A percentile compares a stretch with the other conserved stretches of the same genome.
phyloP scores from a whole-genome alignment of 1,140 invertebrate genomes.

The Lithobius niger region DNA sequence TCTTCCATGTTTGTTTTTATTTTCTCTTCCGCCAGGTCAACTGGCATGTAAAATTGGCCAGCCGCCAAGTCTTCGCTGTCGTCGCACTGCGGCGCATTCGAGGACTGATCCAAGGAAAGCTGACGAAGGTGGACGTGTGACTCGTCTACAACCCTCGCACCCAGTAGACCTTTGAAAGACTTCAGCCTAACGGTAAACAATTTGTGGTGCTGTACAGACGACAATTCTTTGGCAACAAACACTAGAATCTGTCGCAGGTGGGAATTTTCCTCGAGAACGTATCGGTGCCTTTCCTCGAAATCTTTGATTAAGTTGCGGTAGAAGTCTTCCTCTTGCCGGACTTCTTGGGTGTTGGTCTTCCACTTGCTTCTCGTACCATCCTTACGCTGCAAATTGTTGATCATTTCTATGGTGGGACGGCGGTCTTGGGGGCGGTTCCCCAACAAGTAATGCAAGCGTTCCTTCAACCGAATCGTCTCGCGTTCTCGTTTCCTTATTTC shows the following conservation, averaged over 20 bases:
- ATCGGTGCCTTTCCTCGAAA: not conserved
- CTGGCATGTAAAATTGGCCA: too few species aligned
- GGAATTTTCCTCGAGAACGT: not conserved
- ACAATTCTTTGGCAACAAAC: not conserved
- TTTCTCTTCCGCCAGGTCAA: too few species aligned
- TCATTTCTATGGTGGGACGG: not conserved
- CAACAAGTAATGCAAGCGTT: not conserved
- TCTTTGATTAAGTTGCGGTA: not conserved
- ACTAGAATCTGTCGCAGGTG: not conserved
- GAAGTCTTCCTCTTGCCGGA: constrained; percentile 2
- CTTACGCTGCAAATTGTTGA: not conserved
- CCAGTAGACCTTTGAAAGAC: too few species aligned
- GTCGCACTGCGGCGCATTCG: too few species aligned
- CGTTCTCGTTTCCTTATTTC: not conserved
- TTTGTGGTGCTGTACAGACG: too few species aligned
- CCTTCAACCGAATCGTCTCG: not conserved
- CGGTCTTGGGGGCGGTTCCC: not conserved
- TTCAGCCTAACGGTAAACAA: too few species aligned
- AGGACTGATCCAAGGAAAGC: too few species aligned
- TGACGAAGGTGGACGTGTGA: too few species aligned
- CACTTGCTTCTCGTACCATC: not conserved
- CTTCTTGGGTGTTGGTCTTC: not conserved
- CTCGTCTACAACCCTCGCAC: too few species aligned
- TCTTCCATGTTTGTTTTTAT: too few species aligned
- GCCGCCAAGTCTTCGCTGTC: too few species aligned